A percentile compares a stretch with the other conserved stretches of the same genome.
Evolutionary conservation across 2,797 vertebrate genomes (phyloP).

Genomic region (Pachyuromys duprasi): DNA sequence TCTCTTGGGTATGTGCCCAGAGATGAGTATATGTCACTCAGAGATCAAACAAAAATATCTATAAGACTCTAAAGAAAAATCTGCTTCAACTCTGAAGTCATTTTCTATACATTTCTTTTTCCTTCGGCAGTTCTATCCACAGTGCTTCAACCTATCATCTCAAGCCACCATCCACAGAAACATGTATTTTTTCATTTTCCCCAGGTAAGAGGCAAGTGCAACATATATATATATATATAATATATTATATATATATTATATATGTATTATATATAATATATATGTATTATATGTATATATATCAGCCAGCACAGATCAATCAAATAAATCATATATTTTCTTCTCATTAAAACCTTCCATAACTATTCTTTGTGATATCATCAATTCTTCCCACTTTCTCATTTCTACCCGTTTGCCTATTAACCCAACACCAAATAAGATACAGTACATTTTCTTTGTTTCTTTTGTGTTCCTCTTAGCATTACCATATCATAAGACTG

Average conservation of each 20-base stretch:
- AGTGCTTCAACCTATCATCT: not conserved
- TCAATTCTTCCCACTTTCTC: not conserved
- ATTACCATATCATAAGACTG: not conserved
- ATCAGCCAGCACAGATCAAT: too few relatives aligned
- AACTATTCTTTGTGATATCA: not conserved
- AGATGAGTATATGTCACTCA: not conserved
- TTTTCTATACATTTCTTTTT: not conserved
- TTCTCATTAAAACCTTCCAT: not conserved
- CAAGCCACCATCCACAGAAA: not conserved
- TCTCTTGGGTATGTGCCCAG: too few relatives aligned
- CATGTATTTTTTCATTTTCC: not conserved
- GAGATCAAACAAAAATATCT: not conserved
- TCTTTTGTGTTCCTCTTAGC: not conserved
- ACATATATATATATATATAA: not conserved
- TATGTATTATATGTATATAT: too few relatives aligned
- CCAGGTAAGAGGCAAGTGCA: not conserved
- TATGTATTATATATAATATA: too few relatives aligned
- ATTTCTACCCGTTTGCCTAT: not conserved
- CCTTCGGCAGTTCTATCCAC: not conserved
- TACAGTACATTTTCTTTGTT: not conserved
- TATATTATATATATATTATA: too few relatives aligned
- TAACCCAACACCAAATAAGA: not conserved
- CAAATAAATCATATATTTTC: not conserved
- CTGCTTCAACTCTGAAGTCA: not conserved
- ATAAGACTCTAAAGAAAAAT: not conserved